A percentile compares a stretch with the other conserved stretches of the same genome.
These are phyloP conservation scores for Heterocephalus glaber DNA, from an alignment of 2,113 vertebrate species.

Conservation along the genomic window DNA sequence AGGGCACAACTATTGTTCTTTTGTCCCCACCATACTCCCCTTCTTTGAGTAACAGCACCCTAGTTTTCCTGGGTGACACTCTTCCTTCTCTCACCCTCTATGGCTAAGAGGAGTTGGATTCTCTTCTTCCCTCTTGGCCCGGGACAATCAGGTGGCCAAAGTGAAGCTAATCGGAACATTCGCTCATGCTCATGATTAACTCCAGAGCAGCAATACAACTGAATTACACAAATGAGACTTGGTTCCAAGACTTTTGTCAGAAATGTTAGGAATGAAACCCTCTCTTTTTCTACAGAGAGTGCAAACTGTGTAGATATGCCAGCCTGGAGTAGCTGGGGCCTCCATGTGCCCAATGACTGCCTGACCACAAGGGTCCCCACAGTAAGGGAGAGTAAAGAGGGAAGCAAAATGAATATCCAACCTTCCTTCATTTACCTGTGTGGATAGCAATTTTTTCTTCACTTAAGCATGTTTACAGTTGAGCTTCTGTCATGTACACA, in stretches of 20 bases:
- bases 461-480: not conserved
- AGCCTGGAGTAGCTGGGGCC: not conserved
- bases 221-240: not conserved
- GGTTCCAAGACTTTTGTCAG: not conserved
- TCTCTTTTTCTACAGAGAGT: not conserved
- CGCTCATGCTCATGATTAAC: not conserved
- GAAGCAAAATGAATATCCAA: not conserved
- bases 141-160: not conserved
- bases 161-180: not conserved
- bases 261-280: not conserved
- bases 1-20: not conserved
- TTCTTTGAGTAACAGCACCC: not conserved
- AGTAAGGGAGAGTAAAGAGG: not conserved
- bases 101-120: not conserved
- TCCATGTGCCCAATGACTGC: fast-evolving
- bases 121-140: not conserved
- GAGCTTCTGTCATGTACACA: not conserved
- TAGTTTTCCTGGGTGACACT: not conserved
- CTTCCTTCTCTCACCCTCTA: not conserved
- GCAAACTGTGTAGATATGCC: not conserved
- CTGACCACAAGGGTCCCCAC: not conserved
- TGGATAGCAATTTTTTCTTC: not conserved
- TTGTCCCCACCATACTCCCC: not conserved
- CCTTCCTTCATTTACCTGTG: fast-evolving
- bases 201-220: not conserved